A percentile compares a stretch with the other conserved stretches of the same genome.
These are phyloP conservation scores for Diarsia rubi DNA, from an alignment of 2,888 invertebrate genomes.

Conservation along the genomic window DNA sequence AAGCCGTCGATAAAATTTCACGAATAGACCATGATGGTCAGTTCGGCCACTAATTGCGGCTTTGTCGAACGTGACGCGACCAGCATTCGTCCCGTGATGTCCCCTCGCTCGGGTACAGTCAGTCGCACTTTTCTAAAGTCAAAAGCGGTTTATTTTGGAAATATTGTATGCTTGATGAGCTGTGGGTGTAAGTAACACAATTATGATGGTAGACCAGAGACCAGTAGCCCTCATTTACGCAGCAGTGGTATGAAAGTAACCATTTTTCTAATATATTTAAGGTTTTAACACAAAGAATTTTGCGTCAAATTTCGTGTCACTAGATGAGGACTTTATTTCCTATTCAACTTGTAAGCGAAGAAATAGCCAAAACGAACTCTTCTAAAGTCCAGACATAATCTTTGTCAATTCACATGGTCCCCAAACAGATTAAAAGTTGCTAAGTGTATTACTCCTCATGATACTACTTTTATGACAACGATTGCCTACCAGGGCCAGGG, in stretches of 20 bases:
- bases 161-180: background rate
- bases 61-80: constrained; percentile 48
- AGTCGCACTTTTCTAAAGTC: background rate
- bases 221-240: too few relatives aligned
- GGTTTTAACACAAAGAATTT: background rate
- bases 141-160: background rate
- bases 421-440: background rate
- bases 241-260: background rate
- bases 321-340: background rate
- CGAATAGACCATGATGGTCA: constrained; percentile 33
- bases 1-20: constrained; percentile 39
- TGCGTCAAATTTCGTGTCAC: background rate
- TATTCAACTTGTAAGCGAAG: background rate
- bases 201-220: too few relatives aligned
- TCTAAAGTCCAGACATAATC: background rate
- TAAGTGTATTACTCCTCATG: background rate
- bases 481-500: too few relatives aligned
- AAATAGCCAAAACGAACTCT: background rate
- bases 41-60: constrained; percentile 56
- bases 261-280: background rate
- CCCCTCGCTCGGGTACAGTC: background rate
- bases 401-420: background rate
- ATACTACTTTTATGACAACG: constrained; percentile 20
- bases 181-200: background rate
- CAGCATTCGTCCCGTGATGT: constrained; percentile 21